Conservation (phyloP, 92 coral and sea anemone genomes). For the Pocillopora meandrina region DNA sequence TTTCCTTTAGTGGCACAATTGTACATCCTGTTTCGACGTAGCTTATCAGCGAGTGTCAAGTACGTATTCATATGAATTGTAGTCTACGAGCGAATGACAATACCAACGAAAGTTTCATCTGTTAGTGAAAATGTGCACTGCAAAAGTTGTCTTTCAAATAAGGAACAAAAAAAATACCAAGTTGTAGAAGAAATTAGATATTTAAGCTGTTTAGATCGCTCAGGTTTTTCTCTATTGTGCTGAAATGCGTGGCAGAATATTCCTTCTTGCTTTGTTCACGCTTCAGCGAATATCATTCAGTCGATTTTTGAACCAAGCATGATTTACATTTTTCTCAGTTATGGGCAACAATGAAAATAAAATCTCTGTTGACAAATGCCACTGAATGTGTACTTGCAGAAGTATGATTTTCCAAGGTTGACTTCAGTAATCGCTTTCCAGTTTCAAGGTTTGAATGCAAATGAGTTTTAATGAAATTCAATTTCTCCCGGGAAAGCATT, state of each 20-base stretch:
- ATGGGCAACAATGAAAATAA: background rate
- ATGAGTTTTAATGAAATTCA: background rate
- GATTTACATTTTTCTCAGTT: constrained; percentile 10
- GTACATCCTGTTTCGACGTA: constrained; percentile 11
- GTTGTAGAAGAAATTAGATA: background rate
- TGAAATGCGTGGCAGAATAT: constrained; percentile 18
- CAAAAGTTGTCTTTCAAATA: constrained; percentile 1
- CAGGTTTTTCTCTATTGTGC: background rate
- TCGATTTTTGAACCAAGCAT: constrained; percentile 11
- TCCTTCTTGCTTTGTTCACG: constrained; percentile 9
- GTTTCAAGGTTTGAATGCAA: constrained; percentile 26
- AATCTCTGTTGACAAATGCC: constrained; percentile 12
- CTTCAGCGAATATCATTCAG: constrained; percentile 24
- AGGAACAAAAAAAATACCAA: background rate
- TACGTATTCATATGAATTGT: background rate
- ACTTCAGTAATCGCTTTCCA: background rate
- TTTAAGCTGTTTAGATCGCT: background rate
- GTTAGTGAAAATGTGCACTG: background rate
- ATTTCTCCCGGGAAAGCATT: constrained; percentile 14
- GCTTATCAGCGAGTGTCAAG: constrained; percentile 24
- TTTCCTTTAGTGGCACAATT: background rate
- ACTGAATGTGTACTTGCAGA: background rate
- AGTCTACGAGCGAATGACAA: constrained; percentile 1
- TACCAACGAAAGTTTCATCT: background rate
- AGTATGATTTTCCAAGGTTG: background rate